Conservation (phyloP, 2,797 vertebrate species). For the Tachyglossus aculeatus region DNA sequence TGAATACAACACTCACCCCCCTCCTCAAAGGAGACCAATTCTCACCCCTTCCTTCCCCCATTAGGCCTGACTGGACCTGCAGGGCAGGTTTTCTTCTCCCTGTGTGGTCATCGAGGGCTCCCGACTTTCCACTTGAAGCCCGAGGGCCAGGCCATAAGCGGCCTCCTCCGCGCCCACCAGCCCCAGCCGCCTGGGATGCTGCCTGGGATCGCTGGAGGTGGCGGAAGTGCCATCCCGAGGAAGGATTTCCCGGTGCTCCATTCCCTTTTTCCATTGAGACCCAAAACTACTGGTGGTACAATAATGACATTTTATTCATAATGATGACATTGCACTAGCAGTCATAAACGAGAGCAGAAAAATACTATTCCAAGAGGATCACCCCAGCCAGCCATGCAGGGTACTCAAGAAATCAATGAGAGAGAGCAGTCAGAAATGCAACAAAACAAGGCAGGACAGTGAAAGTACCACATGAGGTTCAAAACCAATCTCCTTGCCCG, state of each 20-base stretch:
- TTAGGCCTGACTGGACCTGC: too few relatives aligned
- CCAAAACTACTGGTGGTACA: slow-evolving; percentile 56
- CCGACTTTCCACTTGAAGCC: background rate
- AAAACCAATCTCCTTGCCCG: too few relatives aligned
- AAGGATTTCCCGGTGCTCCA: slow-evolving; percentile 48
- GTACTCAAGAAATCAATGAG: slow-evolving; percentile 55
- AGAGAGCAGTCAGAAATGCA: slow-evolving; percentile 14
- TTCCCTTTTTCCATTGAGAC: slow-evolving; percentile 59
- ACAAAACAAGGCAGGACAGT: slow-evolving; percentile 33
- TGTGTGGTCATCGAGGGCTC: too few relatives aligned
- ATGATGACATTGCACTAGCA: too few relatives aligned
- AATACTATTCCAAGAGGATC: slow-evolving; percentile 11
- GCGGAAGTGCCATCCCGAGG: too few relatives aligned
- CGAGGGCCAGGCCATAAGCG: background rate
- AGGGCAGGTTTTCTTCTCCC: too few relatives aligned
- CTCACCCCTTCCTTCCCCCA: too few relatives aligned
- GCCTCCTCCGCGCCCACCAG: too few relatives aligned
- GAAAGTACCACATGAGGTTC: background rate
- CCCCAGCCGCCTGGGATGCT: too few relatives aligned
- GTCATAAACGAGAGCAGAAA: slow-evolving; percentile 45
- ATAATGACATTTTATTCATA: slow-evolving; percentile 54
- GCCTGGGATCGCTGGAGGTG: too few relatives aligned
- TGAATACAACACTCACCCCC: too few relatives aligned
- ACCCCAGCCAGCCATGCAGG: slow-evolving; percentile 54
- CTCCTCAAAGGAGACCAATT: too few relatives aligned